Percentiles rank a stretch among this genome's conserved stretches.
phyloP scores from a whole-genome alignment of 2,113 vertebrate genomes.

The Psephotus haematonotus region DNA sequence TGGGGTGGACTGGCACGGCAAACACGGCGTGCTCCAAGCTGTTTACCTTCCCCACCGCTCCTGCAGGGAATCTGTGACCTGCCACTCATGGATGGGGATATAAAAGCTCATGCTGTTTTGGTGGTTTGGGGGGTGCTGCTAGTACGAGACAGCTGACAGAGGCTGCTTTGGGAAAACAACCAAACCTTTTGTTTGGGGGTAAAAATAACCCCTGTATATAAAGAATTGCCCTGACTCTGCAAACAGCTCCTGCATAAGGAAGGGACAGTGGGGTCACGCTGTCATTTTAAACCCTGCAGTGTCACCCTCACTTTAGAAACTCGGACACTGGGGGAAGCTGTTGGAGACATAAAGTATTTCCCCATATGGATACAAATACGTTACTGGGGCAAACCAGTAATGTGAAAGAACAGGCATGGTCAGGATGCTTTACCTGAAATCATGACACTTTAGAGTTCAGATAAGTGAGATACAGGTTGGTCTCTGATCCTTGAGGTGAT shows the following conservation, averaged over 20 bases:
- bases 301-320: not conserved
- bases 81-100: not conserved
- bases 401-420: not conserved
- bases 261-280: not conserved
- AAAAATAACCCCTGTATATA: not conserved
- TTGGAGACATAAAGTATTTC: not conserved
- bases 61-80: conserved; percentile 54
- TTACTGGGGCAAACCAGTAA: not conserved
- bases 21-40: not conserved
- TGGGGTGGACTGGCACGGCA: conserved; percentile 13
- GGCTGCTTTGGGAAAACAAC: conserved; percentile 55
- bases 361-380: not conserved
- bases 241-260: conserved; percentile 29
- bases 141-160: conserved; percentile 51
- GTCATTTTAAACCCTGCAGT: not conserved
- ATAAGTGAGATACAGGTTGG: not conserved
- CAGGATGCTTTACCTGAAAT: not conserved
- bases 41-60: conserved; percentile 40
- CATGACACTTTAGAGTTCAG: not conserved
- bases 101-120: conserved; percentile 34
- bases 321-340: not conserved
- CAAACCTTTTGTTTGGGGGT: conserved; percentile 51
- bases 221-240: conserved; percentile 60
- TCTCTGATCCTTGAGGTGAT: not conserved
- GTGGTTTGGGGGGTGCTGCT: not conserved